Conservation (phyloP, 2,888 invertebrate species). For the Watsonalla cultraria region DNA sequence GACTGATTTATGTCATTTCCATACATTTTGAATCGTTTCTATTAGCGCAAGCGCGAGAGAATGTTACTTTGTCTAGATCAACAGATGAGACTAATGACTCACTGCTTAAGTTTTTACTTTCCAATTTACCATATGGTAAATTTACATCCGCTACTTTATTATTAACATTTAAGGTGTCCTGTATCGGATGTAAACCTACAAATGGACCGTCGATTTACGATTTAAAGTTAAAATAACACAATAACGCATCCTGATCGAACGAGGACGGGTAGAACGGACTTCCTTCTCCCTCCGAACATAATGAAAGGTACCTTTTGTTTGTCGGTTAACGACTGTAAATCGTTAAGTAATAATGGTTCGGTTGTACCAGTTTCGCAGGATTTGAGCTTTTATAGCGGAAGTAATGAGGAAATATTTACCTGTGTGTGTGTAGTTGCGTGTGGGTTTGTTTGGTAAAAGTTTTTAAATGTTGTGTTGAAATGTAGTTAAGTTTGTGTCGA, state of each 20-base stretch:
- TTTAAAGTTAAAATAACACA: neutral
- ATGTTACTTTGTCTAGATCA: no score
- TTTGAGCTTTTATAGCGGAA: conserved; percentile 32
- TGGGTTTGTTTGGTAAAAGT: conserved; percentile 35
- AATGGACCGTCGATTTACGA: no score
- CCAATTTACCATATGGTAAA: no score
- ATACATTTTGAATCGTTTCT: no score
- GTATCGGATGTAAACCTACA: no score
- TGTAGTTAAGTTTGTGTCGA: no score
- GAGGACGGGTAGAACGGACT: conserved; percentile 19
- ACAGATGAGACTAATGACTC: no score
- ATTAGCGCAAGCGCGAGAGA: no score
- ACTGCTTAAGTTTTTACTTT: no score
- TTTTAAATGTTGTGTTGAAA: conserved; percentile 17
- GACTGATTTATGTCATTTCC: no score
- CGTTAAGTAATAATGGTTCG: conserved; percentile 52
- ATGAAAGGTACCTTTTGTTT: conserved; percentile 54
- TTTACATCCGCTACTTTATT: no score
- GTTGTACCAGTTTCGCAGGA: conserved; percentile 21
- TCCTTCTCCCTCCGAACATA: conserved; percentile 42
- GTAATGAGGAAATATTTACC: conserved; percentile 41
- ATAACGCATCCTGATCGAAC: neutral
- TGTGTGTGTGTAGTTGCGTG: conserved; percentile 40
- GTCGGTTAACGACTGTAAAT: conserved; percentile 56
- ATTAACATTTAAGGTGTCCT: no score